Evolutionary conservation across 2,888 invertebrate species (phyloP).

Genomic region (Nephrocerus scutellatus): DNA sequence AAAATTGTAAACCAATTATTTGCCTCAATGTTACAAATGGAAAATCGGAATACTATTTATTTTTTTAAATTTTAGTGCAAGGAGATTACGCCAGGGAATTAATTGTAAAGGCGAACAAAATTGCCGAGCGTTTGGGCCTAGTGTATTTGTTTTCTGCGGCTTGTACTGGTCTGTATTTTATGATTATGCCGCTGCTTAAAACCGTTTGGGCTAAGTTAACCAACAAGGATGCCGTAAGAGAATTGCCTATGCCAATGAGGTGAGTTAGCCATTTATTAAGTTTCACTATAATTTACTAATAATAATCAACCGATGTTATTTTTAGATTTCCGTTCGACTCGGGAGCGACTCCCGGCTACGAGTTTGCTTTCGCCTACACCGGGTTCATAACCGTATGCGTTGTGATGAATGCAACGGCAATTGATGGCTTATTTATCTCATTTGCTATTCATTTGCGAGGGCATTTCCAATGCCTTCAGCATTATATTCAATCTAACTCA

Average conservation of each 20-base stretch:
- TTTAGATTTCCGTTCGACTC: slow-evolving; percentile 37
- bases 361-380: slow-evolving; percentile 32
- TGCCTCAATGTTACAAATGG: slow-evolving; percentile 1
- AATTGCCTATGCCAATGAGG: slow-evolving; percentile 42
- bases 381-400: slow-evolving; percentile 30
- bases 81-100: slow-evolving; percentile 18
- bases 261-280: slow-evolving; percentile 16
- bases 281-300: too few relatives aligned
- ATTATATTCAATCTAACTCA: slow-evolving; percentile 21
- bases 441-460: slow-evolving; percentile 38
- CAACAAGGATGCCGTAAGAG: slow-evolving; percentile 20
- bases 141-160: slow-evolving; percentile 32
- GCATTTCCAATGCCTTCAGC: slow-evolving; percentile 36
- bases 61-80: slow-evolving; percentile 19
- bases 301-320: background rate
- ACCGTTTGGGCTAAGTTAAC: slow-evolving; percentile 24
- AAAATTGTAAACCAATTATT: slow-evolving; percentile 27
- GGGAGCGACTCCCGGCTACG: slow-evolving; percentile 34
- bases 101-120: slow-evolving; percentile 28
- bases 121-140: slow-evolving; percentile 27
- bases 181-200: slow-evolving; percentile 34
- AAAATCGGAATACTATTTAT: slow-evolving; percentile 10
- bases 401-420: slow-evolving; percentile 33
- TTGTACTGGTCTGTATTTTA: slow-evolving; percentile 37
- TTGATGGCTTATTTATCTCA: slow-evolving; percentile 38